phyloP scores from a whole-genome alignment of 2,888 invertebrate genomes.

The Caenorhabditis sp. region DNA sequence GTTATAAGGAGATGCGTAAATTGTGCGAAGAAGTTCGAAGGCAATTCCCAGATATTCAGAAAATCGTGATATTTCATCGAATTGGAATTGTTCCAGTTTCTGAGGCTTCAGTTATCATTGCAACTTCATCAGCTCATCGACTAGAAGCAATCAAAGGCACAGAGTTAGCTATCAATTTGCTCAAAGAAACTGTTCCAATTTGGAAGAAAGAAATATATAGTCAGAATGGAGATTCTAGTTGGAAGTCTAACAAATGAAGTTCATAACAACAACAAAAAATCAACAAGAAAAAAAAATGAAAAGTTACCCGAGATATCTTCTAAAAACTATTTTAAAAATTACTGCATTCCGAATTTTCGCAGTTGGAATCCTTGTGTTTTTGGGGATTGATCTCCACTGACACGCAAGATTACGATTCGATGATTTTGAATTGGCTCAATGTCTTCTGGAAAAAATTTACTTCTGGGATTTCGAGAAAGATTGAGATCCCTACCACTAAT shows the following conservation, averaged over 20 bases:
- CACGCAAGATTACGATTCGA: slow-evolving; percentile 15
- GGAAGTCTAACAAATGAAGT: slow-evolving; percentile 9
- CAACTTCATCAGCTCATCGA: slow-evolving; percentile 64
- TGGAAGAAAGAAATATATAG: slow-evolving; percentile 61
- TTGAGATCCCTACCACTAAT: not conserved
- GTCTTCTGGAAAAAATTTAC: slow-evolving; percentile 2
- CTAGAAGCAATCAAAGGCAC: slow-evolving; percentile 64
- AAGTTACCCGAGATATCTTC: not conserved
- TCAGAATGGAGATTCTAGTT: slow-evolving; percentile 16
- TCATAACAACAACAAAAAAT: not conserved
- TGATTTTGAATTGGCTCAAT: slow-evolving; percentile 3
- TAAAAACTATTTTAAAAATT: slow-evolving; percentile 7
- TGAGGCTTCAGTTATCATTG: slow-evolving; percentile 66
- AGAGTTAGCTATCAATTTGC: slow-evolving; percentile 58
- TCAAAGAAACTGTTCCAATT: slow-evolving; percentile 65
- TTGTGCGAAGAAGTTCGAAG: slow-evolving; percentile 35
- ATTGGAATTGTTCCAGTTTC: slow-evolving; percentile 57
- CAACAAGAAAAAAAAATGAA: slow-evolving; percentile 3
- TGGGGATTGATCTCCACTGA: slow-evolving; percentile 20
- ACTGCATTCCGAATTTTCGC: slow-evolving; percentile 47
- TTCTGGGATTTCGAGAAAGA: not conserved
- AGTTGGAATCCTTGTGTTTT: slow-evolving; percentile 39
- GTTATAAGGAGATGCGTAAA: slow-evolving; percentile 46
- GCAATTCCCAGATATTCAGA: slow-evolving; percentile 42
- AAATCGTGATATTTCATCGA: slow-evolving; percentile 61